These are phyloP conservation scores for Herpailurus yagouaroundi DNA, from an alignment of 2,113 vertebrate species.

Conservation along the genomic window DNA sequence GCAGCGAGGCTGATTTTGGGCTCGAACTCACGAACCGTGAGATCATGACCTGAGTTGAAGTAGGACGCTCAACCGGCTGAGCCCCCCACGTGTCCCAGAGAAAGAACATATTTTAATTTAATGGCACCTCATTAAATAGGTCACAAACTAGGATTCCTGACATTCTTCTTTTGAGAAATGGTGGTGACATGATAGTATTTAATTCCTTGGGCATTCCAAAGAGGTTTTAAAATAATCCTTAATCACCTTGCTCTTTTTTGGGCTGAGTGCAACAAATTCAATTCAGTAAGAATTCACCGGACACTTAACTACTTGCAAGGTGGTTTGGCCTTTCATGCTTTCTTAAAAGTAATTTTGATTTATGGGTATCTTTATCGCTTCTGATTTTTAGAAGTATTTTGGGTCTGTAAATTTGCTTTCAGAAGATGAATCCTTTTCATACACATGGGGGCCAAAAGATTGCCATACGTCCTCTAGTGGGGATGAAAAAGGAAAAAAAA, in stretches of 20 bases:
- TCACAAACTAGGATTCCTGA: neutral
- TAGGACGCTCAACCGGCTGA: no score
- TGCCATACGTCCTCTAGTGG: neutral
- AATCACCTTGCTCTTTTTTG: neutral
- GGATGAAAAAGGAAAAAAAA: neutral
- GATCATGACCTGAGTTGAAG: no score
- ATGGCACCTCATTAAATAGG: neutral
- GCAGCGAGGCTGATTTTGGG: no score
- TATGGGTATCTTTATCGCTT: neutral
- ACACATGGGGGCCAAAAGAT: neutral
- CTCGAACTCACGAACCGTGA: no score
- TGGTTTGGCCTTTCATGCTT: neutral
- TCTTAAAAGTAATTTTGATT: conserved; percentile 14
- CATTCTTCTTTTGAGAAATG: conserved; percentile 9
- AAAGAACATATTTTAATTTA: conserved; percentile 11
- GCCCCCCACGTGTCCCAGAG: no score
- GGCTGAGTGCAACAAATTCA: neutral
- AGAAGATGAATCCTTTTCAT: conserved; percentile 2
- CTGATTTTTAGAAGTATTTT: neutral
- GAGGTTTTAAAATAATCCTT: conserved; percentile 26
- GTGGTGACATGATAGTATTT: neutral
- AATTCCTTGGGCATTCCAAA: neutral
- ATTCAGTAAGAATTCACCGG: neutral
- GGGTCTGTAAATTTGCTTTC: neutral
- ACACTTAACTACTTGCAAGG: neutral